phyloP scores from a whole-genome alignment of 2,113 vertebrate species.

The Strix aluco region DNA sequence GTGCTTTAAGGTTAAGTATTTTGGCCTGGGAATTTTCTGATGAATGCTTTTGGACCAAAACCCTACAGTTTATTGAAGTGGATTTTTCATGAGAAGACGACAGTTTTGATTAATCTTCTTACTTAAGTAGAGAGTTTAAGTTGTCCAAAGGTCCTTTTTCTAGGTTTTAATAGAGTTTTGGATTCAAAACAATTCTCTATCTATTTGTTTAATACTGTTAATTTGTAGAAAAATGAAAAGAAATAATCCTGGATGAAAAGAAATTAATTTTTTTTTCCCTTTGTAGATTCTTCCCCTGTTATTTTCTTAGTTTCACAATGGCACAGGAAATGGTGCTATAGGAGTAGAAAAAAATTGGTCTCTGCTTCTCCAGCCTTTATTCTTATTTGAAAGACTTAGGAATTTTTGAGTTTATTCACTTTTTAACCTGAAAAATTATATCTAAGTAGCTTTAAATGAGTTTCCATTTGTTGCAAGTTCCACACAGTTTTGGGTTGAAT shows the following conservation, averaged over 20 bases:
- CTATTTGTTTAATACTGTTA: not conserved
- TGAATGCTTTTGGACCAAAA: not conserved
- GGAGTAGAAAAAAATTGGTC: not conserved
- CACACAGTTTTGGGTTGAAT: not conserved
- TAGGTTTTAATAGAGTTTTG: not conserved
- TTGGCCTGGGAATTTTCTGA: not conserved
- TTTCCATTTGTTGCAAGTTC: not conserved
- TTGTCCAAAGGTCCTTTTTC: not conserved
- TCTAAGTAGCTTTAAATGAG: not conserved
- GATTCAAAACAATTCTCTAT: not conserved
- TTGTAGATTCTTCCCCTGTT: not conserved
- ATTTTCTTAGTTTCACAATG: not conserved
- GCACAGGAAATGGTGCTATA: accelerated
- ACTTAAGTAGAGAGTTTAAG: not conserved
- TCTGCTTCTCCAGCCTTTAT: not conserved
- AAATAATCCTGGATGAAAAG: not conserved
- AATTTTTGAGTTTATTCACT: not conserved
- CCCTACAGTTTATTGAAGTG: not conserved
- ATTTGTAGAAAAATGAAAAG: not conserved
- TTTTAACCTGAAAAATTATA: not conserved
- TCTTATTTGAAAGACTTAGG: not conserved
- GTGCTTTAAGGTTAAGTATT: not conserved
- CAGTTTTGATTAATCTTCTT: not conserved
- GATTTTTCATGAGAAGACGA: not conserved
- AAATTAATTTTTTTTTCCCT: not conserved